A percentile compares a stretch with the other conserved stretches of the same genome.
phyloP scores from a whole-genome alignment of 2,888 invertebrate species.

The Nephrotoma guestfalica region DNA sequence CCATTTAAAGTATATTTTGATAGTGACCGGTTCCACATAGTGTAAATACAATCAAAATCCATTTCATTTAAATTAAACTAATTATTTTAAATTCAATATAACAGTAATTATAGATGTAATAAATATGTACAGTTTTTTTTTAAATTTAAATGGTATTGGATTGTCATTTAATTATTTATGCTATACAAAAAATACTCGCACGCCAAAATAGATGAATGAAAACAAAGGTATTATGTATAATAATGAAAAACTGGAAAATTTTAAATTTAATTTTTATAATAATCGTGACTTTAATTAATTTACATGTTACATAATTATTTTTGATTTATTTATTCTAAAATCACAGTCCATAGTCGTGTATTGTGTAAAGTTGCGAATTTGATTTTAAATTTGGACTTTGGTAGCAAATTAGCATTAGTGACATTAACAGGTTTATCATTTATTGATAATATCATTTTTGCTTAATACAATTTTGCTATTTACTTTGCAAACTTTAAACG shows the following conservation, averaged over 20 bases:
- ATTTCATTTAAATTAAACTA: background rate
- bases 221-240: background rate
- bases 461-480: background rate
- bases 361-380: too few relatives aligned
- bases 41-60: background rate
- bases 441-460: background rate
- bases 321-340: background rate
- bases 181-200: background rate
- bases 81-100: background rate
- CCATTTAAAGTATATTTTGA: too few relatives aligned
- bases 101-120: background rate
- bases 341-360: background rate
- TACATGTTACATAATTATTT: background rate
- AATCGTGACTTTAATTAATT: background rate
- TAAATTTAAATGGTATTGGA: background rate
- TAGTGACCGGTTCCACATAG: too few relatives aligned
- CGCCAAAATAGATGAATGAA: background rate
- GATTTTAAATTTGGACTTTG: too few relatives aligned
- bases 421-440: too few relatives aligned
- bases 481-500: background rate
- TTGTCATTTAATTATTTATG: background rate
- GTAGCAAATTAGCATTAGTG: too few relatives aligned
- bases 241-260: background rate
- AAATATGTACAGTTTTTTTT: background rate
- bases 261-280: background rate